Base-by-base conservation (phyloP, 2,113 vertebrate genomes). In the Bujurquina vittata region DNA sequence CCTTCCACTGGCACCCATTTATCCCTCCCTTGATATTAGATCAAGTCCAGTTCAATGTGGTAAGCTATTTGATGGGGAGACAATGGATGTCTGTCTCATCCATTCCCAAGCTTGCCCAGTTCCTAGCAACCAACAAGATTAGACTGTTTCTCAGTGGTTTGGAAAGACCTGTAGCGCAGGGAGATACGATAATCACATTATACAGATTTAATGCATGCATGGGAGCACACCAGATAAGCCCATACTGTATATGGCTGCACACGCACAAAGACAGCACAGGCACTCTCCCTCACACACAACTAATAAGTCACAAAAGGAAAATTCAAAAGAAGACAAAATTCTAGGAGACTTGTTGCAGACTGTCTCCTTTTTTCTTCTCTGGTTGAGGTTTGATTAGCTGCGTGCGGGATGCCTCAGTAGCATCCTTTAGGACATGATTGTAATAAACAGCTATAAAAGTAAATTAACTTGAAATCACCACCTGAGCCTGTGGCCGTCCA, bases 71-170 rank as follows among this genome's bases (percentile, higher is more conserved):
- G 85, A 89, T 80, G 87, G 89, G 80, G 86, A 82, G 81, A 76
- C 59, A 49, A 56, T 89, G 46, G 87, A 78, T n/a, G 84, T 88
- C 84, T 58, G 81, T 65, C 90, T 84, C 79, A 55, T 88, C 90
- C 90, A 80, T 88, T 90, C 87, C 78, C 88, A 60, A 56, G 87
- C 86, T 92, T 35, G n/a, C 3, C 22, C 91, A 90, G 84, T 89
- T 93, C 93, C 91, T 93, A 92, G 93, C 90, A 93, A 93, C 93
- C 93, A 92, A 91, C 75, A 5, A 90, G 92, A 93, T 94, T 94
- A 94, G 87, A 63, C 89, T 90, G 91, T 91, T 89, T 91, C 75
- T 85, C 80, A 1, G 69, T 55, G 87, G 84, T 88, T 89, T 81
- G 67, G 85, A 84, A 80, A 89, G 89, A 86, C 43, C 79, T 74